These are phyloP conservation scores for Cuniculus paca DNA, from an alignment of 2,797 vertebrate genomes.

Conservation along the genomic window DNA sequence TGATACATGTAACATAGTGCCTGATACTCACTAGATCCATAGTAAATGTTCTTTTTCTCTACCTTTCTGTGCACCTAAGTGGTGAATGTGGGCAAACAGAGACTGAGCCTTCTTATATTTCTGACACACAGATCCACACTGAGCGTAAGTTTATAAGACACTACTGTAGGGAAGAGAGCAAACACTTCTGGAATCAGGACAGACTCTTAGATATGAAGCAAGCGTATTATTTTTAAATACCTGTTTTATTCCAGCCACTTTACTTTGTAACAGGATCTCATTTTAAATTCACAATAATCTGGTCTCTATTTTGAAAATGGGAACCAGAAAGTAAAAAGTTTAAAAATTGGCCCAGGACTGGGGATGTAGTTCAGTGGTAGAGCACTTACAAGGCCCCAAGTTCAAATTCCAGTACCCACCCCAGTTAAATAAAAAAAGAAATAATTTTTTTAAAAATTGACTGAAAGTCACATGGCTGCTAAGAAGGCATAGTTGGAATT, in stretches of 20 bases:
- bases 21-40: not conserved
- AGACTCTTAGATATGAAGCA: not conserved
- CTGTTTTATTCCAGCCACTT: constrained; percentile 18
- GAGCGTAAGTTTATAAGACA: not conserved
- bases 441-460: not conserved
- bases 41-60: not conserved
- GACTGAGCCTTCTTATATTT: not conserved
- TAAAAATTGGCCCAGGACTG: not conserved
- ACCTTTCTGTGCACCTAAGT: not conserved
- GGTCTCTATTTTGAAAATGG: not conserved
- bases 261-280: not conserved
- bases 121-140: not conserved
- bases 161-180: not conserved
- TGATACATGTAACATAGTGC: not conserved
- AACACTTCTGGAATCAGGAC: not conserved
- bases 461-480: not conserved
- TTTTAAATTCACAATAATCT: not conserved
- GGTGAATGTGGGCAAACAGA: not conserved
- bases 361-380: not conserved
- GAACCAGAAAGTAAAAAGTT: not conserved
- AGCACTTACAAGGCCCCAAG: not conserved
- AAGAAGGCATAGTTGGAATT: not conserved
- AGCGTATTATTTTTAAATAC: not conserved
- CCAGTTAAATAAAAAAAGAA: not conserved
- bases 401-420: not conserved